phyloP scores from a whole-genome alignment of 2,888 invertebrate species.

The Daptonema setosum region DNA sequence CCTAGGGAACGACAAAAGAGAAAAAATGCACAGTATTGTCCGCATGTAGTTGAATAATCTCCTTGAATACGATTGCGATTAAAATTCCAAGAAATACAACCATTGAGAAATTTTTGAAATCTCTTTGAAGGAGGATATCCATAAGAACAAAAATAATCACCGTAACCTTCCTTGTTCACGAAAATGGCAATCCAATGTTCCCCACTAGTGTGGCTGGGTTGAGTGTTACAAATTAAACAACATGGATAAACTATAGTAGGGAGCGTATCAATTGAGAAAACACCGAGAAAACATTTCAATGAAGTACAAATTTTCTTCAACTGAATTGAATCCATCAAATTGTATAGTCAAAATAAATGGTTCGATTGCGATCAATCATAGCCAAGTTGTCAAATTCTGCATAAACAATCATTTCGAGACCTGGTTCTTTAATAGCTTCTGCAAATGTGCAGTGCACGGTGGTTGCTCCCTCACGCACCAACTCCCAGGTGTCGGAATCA shows the following conservation, averaged over 20 bases:
- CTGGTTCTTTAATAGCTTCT: background rate
- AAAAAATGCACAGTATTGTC: background rate
- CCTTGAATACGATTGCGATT: background rate
- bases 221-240: background rate
- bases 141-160: background rate
- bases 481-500: constrained; percentile 1
- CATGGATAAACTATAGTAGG: background rate
- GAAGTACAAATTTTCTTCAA: background rate
- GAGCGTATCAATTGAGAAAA: background rate
- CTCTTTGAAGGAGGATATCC: background rate
- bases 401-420: background rate
- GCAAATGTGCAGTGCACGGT: background rate
- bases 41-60: background rate
- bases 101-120: background rate
- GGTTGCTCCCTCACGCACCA: background rate
- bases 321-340: background rate
- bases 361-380: background rate
- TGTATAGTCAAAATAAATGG: constrained; percentile 1
- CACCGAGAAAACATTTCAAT: background rate
- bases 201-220: background rate
- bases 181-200: background rate
- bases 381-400: constrained; percentile 1
- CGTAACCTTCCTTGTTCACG: background rate
- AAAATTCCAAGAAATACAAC: background rate
- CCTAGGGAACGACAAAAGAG: background rate